Evolutionary conservation across 2,797 vertebrate genomes (phyloP).

Genomic region (Pachyuromys duprasi): DNA sequence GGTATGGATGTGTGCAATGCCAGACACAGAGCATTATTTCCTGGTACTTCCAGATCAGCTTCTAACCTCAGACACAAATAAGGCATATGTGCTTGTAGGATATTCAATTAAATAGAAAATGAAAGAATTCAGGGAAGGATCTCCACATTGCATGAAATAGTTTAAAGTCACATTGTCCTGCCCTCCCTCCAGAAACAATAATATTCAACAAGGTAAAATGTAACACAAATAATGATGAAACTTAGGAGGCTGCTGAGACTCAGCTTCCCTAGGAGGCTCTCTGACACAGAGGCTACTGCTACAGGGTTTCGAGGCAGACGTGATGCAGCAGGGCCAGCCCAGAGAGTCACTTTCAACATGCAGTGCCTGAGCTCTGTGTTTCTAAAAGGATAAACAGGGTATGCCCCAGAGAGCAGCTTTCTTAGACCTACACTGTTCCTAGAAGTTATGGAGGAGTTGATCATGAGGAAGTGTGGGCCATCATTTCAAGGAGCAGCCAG

Average conservation of each 20-base stretch:
- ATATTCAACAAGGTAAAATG: background rate
- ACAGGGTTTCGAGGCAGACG: background rate
- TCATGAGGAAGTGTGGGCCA: background rate
- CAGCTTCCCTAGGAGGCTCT: background rate
- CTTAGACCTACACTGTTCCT: background rate
- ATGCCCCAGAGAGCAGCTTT: background rate
- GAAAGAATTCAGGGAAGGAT: constrained; percentile 12
- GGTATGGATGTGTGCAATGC: background rate
- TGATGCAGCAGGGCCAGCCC: background rate
- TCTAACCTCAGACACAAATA: background rate
- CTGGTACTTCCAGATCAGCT: background rate
- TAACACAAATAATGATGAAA: background rate
- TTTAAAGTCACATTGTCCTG: background rate
- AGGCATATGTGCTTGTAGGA: constrained; percentile 37
- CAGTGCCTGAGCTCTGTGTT: background rate
- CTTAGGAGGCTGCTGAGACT: background rate
- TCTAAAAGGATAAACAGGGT: background rate
- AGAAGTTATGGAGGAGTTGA: background rate
- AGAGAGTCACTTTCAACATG: background rate
- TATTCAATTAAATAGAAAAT: constrained; percentile 32
- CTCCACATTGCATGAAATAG: background rate
- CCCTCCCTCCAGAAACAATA: background rate
- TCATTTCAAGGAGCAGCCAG: background rate
- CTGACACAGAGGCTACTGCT: background rate
- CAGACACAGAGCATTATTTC: constrained; percentile 32